Evolutionary conservation across 2,888 invertebrate species (phyloP), one percentile per base, ranked within the genome.

Genomic region (Zelleria hepariella): DNA sequence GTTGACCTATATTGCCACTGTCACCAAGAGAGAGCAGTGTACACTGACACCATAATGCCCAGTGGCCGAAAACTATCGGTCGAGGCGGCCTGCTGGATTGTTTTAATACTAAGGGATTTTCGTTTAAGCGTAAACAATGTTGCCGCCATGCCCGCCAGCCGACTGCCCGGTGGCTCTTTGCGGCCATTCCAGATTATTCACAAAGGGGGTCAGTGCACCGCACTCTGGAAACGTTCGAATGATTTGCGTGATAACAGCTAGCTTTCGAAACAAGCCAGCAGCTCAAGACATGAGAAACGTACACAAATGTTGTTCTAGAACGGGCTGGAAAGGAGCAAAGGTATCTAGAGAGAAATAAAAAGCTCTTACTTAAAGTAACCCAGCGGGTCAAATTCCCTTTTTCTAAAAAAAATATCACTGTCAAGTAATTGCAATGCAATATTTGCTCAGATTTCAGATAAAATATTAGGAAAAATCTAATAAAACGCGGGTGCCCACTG

Each of bases 51-150:
- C 20, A 5, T 49, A 49, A 49, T 49, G 49, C 49, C 49, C 53
- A 53, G n/a, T 10, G 25, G 24, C 53, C 53, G 23, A 53, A 53
- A 53, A 53, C 24, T 53, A 53, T 53, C 53, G 32, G 32, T 21
- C n/a, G 24, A 25, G 25, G 53, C 25, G 53, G 53, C 23, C 25
- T n/a, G 20, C 53, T 1, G 53, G 25, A 23, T 53, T 24, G 53
- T 53, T 53, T 25, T 25, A 25, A 53, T 53, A 53, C 24, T 53
- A 23, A n/a, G 24, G 53, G 53, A 53, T 53, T 53, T 53, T 23
- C 53, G 53, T 23, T 24, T 53, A 53, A 53, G 53, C 53, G 53
- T 53, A 53, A 53, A 53, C 53, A 53, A 24, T 25, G 53, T n/a
- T 24, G 53, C 53, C 15, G 53, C 53, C 15, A 42, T 42, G 32